These are phyloP conservation scores for Ichneumoninae sp. DNA, from an alignment of 2,888 invertebrate genomes.

Conservation along the genomic window DNA sequence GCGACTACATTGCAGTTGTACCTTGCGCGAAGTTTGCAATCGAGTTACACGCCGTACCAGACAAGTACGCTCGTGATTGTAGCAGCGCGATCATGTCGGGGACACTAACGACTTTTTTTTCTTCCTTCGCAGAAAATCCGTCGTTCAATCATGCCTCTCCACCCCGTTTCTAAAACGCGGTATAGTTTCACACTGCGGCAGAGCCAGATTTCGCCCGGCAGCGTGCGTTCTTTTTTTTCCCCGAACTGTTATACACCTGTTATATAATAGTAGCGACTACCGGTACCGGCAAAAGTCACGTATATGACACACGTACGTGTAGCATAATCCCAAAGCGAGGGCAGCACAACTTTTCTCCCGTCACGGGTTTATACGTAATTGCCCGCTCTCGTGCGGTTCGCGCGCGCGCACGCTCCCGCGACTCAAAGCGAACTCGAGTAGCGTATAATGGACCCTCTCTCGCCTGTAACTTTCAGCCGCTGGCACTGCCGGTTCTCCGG, in stretches of 20 bases:
- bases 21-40: conserved; percentile 1
- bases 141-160: conserved; percentile 14
- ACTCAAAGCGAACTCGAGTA: conserved; percentile 65
- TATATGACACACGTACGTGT: not conserved
- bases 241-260: not conserved
- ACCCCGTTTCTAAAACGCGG: conserved; percentile 13
- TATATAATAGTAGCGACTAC: not conserved
- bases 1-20: not conserved
- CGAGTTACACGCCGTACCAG: not conserved
- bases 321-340: conserved; percentile 34
- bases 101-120: conserved; percentile 28
- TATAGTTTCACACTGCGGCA: not conserved
- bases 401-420: conserved; percentile 52
- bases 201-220: not conserved
- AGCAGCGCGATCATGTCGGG: conserved; percentile 2
- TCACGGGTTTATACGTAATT: conserved; percentile 60
- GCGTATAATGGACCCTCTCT: conserved; percentile 66
- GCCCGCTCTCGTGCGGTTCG: conserved; percentile 60
- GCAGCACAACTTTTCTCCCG: conserved; percentile 59
- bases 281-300: conserved; percentile 9
- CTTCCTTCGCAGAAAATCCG: conserved; percentile 16
- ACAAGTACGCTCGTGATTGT: conserved; percentile 19
- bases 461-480: conserved; percentile 61
- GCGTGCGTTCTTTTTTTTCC: not conserved
- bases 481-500: conserved; percentile 37